Percentiles rank a stretch among this genome's conserved stretches.
phyloP scores from a whole-genome alignment of 2,113 vertebrate genomes.

The Raja brachyura region DNA sequence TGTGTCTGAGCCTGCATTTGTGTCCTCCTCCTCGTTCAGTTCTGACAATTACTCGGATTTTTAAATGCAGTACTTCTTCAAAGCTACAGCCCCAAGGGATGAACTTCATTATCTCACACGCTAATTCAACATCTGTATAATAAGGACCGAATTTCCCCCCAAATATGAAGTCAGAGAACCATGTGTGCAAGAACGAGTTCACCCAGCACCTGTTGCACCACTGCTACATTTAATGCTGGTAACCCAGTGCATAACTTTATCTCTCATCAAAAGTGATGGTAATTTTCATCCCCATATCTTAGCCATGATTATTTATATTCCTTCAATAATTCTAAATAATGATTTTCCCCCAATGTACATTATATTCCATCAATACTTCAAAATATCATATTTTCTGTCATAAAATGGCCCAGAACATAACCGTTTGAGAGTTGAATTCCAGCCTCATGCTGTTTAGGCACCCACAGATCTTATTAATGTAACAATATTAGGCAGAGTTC shows the following conservation, averaged over 20 bases:
- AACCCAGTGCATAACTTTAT: no score
- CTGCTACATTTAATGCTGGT: no score
- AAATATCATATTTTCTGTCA: neutral
- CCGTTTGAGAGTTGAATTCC: neutral
- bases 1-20: no score
- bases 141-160: neutral
- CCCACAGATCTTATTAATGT: neutral
- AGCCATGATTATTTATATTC: neutral
- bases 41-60: neutral
- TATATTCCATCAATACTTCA: neutral
- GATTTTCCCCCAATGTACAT: neutral
- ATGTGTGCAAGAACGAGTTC: no score
- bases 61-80: neutral
- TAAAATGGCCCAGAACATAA: neutral
- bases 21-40: no score
- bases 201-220: no score
- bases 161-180: neutral
- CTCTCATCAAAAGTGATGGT: neutral
- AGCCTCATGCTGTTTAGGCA: neutral
- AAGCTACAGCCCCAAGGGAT: neutral
- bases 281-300: neutral
- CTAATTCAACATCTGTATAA: neutral
- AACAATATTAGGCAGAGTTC: neutral
- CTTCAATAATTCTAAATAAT: neutral
- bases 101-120: neutral